These are phyloP conservation scores for Agrochola lota DNA, from an alignment of 2,888 invertebrate genomes.

Conservation along the genomic window DNA sequence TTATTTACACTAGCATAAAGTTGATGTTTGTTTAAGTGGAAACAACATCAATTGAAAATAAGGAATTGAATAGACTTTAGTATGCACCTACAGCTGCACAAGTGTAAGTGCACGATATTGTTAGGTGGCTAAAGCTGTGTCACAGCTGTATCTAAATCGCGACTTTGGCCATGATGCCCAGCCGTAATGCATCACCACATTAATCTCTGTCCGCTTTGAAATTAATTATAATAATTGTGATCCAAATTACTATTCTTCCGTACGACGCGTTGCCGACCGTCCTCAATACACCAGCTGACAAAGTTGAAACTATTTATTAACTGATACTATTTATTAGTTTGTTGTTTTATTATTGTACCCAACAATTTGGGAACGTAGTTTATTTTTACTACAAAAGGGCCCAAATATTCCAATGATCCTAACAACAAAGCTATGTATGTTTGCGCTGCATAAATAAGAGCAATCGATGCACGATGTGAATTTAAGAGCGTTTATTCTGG, in stretches of 20 bases:
- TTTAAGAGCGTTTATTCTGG: background rate
- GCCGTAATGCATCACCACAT: constrained; percentile 64
- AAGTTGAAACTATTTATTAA: constrained; percentile 20
- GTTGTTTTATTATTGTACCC: background rate
- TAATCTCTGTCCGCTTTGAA: constrained; percentile 73
- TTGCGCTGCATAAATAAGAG: constrained; percentile 34
- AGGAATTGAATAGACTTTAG: too few relatives aligned
- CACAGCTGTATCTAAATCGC: constrained; percentile 58
- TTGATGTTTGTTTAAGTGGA: too few relatives aligned
- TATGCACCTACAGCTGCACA: background rate
- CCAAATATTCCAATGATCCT: constrained; percentile 42
- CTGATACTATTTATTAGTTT: background rate
- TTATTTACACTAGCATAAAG: too few relatives aligned
- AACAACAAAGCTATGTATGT: constrained; percentile 33
- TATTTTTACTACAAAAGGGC: constrained; percentile 38
- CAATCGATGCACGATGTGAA: constrained; percentile 15
- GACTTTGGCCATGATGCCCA: constrained; percentile 62
- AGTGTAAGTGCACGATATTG: background rate
- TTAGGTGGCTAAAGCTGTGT: constrained; percentile 5
- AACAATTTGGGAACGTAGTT: constrained; percentile 23
- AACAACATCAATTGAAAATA: too few relatives aligned
- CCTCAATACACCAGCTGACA: constrained; percentile 21
- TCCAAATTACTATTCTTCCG: constrained; percentile 78
- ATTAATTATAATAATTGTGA: constrained; percentile 73
- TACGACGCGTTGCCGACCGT: constrained; percentile 64